Base-by-base conservation (phyloP, 2,888 invertebrate genomes). In the Helicoverpa assulta region DNA sequence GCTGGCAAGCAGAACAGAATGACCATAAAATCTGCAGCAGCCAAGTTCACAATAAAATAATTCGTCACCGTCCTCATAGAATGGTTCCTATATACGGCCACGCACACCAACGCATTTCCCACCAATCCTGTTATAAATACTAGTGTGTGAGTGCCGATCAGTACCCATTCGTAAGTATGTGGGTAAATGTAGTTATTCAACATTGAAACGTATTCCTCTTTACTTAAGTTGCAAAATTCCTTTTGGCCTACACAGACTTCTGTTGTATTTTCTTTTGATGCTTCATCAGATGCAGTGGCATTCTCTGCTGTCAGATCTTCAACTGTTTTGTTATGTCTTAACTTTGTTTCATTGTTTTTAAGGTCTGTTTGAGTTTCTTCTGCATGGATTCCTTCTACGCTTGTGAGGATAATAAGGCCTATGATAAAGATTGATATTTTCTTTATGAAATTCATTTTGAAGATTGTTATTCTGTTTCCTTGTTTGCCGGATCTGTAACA, bases 21-120 rank as follows among this genome's bases (percentile, higher is more conserved):
- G 76, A 99, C 99, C 94, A 99, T 96, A 85, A 99, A 98, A 89
- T 99, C 99, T 0, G 98, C 98, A 7, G 97, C 96, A 0, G 99
- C 99, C 85, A 99, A 94, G 90, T 99, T 99, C 52, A 98, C 98
- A 85, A 99, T 98, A 90, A 99, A 99, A 89, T 98, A 98, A 91
- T 99, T 99, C 53, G 99, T 99, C 21, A 99, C 98, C 0, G 98
- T 99, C 69, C 98, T 96, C 98, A 99, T 98, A 1, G 97, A 96
- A 78, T 97, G 97, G 88, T 99, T 99, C 68, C 98, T 96, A 88
- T 98, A 98, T 0, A 99, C 99, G 0, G 98, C 98, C 43, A 98
- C 96, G 85, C 98, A 98, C 43, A 99, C 99, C 47, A 99, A 92
- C 12, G 97, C 97, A 89, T 99, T 99, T 0, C 99, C 99, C 0